A percentile compares a stretch with the other conserved stretches of the same genome.
phyloP scores from a whole-genome alignment of 1,140 invertebrate genomes.

The Neelides sp. region DNA sequence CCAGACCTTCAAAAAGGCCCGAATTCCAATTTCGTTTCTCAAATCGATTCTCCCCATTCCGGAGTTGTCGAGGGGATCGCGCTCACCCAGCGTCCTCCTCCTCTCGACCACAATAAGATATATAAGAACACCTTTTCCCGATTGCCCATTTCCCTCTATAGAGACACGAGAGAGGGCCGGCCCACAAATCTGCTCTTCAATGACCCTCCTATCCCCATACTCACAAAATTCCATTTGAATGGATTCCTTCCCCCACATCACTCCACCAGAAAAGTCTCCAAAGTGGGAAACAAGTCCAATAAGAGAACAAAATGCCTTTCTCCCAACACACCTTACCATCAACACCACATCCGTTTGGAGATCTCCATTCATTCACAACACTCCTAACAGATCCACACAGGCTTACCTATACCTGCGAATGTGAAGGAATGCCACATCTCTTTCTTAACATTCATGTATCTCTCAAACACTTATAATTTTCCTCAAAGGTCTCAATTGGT shows the following conservation, averaged over 20 bases:
- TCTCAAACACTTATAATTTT: no score
- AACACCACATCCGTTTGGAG: not conserved
- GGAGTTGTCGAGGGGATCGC: no score
- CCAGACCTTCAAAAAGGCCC: constrained; percentile 26
- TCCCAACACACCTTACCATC: not conserved
- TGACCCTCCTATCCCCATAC: constrained; percentile 18
- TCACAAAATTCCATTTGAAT: constrained; percentile 5
- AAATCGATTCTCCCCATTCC: constrained; percentile 31
- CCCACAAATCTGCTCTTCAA: constrained; percentile 26
- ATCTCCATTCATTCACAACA: not conserved
- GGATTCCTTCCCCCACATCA: constrained; percentile 4
- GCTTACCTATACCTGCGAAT: constrained; percentile 1
- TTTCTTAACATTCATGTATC: no score
- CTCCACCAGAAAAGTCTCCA: no score
- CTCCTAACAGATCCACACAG: not conserved
- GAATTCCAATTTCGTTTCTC: constrained; percentile 31
- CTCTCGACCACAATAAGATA: no score
- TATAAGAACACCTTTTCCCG: no score
- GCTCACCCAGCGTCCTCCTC: no score
- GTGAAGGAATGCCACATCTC: no score
- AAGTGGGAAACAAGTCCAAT: no score
- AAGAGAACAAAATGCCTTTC: no score
- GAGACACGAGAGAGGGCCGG: no score
- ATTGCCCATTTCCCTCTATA: constrained; percentile 31
- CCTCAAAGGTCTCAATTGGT: no score